Evolutionary conservation across 2,113 vertebrate species (phyloP).

Genomic region (Phoenicopterus ruber): DNA sequence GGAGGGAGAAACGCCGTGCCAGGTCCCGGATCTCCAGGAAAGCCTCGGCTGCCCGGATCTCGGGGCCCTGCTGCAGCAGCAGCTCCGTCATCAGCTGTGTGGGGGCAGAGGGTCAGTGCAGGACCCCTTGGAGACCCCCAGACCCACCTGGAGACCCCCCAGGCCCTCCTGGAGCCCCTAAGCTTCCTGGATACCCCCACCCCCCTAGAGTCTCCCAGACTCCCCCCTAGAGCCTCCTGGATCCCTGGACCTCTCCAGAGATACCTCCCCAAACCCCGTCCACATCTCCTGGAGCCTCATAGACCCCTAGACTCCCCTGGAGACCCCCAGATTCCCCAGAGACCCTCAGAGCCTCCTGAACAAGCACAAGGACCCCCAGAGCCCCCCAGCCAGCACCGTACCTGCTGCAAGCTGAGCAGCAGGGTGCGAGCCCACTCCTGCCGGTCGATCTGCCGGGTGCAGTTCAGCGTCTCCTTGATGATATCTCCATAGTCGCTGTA

Average conservation of each 20-base stretch:
- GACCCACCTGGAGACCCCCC: neutral
- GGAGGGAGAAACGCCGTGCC: constrained; percentile 83
- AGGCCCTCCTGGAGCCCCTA: no score
- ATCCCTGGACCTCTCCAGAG: neutral
- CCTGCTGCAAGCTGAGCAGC: constrained; percentile 87
- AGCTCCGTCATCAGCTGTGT: constrained; percentile 72
- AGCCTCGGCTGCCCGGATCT: constrained; percentile 21
- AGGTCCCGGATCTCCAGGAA: constrained; percentile 82
- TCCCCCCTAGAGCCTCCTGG: no score
- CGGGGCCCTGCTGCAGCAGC: constrained; percentile 55
- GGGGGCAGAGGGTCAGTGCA: neutral
- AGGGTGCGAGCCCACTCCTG: constrained; percentile 80
- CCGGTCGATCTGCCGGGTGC: constrained; percentile 76
- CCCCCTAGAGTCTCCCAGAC: neutral
- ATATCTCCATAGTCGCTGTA: constrained; percentile 88
- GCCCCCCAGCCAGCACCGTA: neutral
- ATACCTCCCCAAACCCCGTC: no score
- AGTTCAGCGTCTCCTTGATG: constrained; percentile 86
- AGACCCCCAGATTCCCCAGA: no score
- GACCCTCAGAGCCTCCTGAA: no score
- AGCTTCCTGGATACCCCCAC: neutral
- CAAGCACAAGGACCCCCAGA: neutral
- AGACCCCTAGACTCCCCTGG: neutral
- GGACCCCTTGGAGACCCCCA: neutral
- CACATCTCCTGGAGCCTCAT: neutral